Evolutionary conservation across 2,888 invertebrate genomes (phyloP), one percentile per base, ranked within the genome.

Genomic region (Eurois occulta): DNA sequence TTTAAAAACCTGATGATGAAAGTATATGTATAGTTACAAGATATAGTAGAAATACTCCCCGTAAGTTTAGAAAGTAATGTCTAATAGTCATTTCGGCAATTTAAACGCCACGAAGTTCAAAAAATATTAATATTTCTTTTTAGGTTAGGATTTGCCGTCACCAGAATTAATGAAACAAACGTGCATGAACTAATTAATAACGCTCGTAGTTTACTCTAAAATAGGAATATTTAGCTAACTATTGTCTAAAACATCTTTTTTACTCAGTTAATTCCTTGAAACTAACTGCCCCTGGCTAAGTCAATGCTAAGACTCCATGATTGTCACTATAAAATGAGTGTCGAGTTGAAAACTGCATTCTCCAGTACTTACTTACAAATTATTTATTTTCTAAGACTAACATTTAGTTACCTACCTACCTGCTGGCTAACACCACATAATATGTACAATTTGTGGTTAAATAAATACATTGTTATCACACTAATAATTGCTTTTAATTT

Each of bases 1-100:
- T 71, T 71, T 43, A 46, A 72, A 72, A 72, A 71, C 71, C 60
- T 71, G 71, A 32, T 71, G 16, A 43, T 60, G 32, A 60, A 62
- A 62, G 62, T 72, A 7, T n/a, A 62, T 72, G 72, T 62, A 72
- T 72, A 72, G 18, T 62, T 62, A 72, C 46, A 35, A 46, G 35
- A 3, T 62, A 46, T 72, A 72, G 46, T 46, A 46, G 72, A 72
- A 46, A 72, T 2, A 46, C 35, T 72, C 0, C 72, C 62, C 18
- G 62, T 72, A 62, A 72, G 71, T 72, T 35, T 46, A 62, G 62
- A 72, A 62, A 70, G 0, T 28, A 58, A 70, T 58, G 41, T 70
- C 38, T 1, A 0, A 58, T 41, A 70, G 6, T 58, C 41, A 70
- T 58, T 58, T 70, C 0, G 0, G 2, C 41, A 3, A 58, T 70